These are phyloP conservation scores for Psilopogon haemacephalus DNA, from an alignment of 2,113 vertebrate genomes.

Conservation along the genomic window DNA sequence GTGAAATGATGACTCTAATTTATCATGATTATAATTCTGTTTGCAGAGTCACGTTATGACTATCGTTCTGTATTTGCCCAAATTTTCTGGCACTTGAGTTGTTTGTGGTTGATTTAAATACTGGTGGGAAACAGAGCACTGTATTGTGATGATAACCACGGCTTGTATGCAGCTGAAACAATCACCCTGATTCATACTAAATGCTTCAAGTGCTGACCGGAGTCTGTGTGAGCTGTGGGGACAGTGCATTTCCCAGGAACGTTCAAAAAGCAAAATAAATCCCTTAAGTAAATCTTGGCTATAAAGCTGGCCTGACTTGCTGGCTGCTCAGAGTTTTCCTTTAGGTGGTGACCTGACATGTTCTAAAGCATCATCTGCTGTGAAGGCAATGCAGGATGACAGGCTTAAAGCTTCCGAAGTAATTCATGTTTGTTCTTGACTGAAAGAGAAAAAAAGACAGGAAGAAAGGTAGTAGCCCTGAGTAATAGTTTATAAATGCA, in stretches of 20 bases:
- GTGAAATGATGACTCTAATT: too few relatives aligned
- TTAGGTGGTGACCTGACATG: background rate
- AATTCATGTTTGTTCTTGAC: constrained; percentile 43
- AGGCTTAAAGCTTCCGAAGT: background rate
- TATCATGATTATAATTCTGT: too few relatives aligned
- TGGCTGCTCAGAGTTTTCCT: background rate
- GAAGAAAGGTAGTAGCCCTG: background rate
- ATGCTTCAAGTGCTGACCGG: background rate
- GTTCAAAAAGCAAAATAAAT: background rate
- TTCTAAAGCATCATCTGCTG: constrained; percentile 8
- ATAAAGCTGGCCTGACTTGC: background rate
- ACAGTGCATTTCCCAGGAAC: background rate
- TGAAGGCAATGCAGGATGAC: background rate
- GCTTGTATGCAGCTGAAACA: background rate
- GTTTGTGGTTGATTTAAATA: background rate
- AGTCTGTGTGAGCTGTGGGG: background rate
- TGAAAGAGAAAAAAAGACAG: constrained; percentile 9
- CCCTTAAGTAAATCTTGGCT: background rate
- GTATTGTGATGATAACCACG: background rate
- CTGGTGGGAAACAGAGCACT: background rate
- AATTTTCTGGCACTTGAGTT: background rate
- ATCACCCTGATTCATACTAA: background rate
- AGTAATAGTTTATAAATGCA: background rate
- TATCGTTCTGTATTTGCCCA: background rate
- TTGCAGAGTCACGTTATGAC: too few relatives aligned